Evolutionary conservation across 2,797 vertebrate species (phyloP).

Genomic region (Pseudomugil tenellus): DNA sequence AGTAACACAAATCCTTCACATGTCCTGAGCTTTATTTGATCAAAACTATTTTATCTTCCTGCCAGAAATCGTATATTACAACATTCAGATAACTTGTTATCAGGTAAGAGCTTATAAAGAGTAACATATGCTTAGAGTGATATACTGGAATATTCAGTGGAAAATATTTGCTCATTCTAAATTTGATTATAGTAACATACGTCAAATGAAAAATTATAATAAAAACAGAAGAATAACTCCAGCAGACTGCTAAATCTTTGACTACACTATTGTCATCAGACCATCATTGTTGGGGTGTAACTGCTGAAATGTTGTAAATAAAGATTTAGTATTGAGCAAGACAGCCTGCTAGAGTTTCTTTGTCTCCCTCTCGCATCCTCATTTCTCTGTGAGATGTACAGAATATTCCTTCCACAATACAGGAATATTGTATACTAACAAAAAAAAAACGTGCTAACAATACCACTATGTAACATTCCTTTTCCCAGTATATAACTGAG

Average conservation of each 20-base stretch:
- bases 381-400: background rate
- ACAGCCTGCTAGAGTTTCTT: background rate
- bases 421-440: background rate
- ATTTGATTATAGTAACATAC: background rate
- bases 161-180: background rate
- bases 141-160: background rate
- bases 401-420: background rate
- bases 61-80: no score
- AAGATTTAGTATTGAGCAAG: background rate
- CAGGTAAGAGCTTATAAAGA: background rate
- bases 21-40: background rate
- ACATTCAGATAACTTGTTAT: background rate
- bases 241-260: no score
- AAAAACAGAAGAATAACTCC: no score
- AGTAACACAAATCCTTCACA: background rate
- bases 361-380: background rate
- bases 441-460: background rate
- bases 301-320: background rate
- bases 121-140: background rate
- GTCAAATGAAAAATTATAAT: background rate
- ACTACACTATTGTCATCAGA: background rate
- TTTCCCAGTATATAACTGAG: background rate
- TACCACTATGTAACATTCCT: background rate
- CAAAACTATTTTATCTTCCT: background rate
- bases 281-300: background rate